Evolutionary conservation across 1,140 invertebrate species (phyloP), one percentile per base, ranked within the genome.

Genomic region (Sipha flava): DNA sequence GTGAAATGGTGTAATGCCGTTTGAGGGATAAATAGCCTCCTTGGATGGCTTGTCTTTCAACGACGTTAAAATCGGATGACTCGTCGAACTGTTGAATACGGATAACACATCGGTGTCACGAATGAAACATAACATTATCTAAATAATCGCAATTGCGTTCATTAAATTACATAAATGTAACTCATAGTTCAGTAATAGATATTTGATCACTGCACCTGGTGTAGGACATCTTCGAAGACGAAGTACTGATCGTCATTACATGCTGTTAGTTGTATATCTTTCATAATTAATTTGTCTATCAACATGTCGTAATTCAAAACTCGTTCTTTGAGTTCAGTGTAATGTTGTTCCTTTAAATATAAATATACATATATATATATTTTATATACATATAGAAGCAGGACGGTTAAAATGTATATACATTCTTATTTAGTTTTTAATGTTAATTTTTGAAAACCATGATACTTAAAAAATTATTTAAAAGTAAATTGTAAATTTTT

Each of bases 161-260:
- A 9, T 37, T 5, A 9, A 37, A 37, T 37, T 37, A 5, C 9
- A 9, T 9, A 37, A 5, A 37, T 3, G 37, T 37, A n/a, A 37
- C 37, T 37, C 37, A 37, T 37, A 37, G 3, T 37, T 37, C 9
- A 9, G 9, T 37, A 37, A 9, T 37, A 37, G 37, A 9, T 37
- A 37, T 37, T n/a, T n/a, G n/a, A 37, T 37, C 9, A 5, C 9
- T 37, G 37, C 84, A 94, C 94, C 88, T 98, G 95, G 86, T 97
- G 97, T 0, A 98, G 87, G 49, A 96, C 90, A 86, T 98, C 96
- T 88, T 98, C 96, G 86, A 98, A 98, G 0, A 98, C 95, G 87
- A 98, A 98, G 85, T 98, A 98, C 84, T 98, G 95, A 85, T 98
- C 96, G 85, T 98, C 96, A 85, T 98, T 98, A 7, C 94, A 95